Evolutionary conservation across 2,888 invertebrate species (phyloP), one percentile per base, ranked within the genome.

Genomic region (Myopa tessellatipennis): DNA sequence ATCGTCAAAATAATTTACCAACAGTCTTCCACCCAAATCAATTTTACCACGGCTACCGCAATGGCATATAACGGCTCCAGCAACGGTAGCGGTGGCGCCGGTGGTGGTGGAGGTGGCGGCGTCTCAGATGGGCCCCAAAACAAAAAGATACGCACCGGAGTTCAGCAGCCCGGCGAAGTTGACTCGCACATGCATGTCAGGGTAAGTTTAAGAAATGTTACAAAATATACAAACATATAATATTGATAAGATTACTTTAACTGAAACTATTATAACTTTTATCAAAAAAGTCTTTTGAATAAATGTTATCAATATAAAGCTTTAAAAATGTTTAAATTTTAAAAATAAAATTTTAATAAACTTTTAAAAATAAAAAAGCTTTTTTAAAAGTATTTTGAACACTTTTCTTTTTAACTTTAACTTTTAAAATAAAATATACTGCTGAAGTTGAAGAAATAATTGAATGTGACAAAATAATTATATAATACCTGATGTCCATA

Each of bases 101-200:
- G 87, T 60, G 86, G 86, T 74, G 88, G 87, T 60, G 87, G 88
- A 45, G 87, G 88, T 74, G 86, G 86, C 78, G 85, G 85, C 50
- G 85, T 87, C 79, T 86, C 85, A 79, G 89, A 89, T 82, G 89
- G 89, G 78, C 89, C 89, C 82, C 89, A 89, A 82, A 89, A 88
- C 78, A 89, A 89, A 83, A 89, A 88, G 82, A 89, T 89, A 82
- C 88, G 89, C 78, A 89, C 89, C 80, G 89, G 88, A 38, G 88
- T 88, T 78, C 88, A 88, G 81, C 89, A 88, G 85, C 82, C 88
- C 73, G 86, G 87, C 76, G 89, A 89, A 50, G 85, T 84, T 71
- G 88, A 88, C 83, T 85, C 84, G 81, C 87, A 85, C 80, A 87
- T 88, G 85, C 86, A 87, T 82, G 84, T 84, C 82, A 84, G 88